phyloP scores from a whole-genome alignment of 2,797 vertebrate species.

The Pseudomugil gertrudae region DNA sequence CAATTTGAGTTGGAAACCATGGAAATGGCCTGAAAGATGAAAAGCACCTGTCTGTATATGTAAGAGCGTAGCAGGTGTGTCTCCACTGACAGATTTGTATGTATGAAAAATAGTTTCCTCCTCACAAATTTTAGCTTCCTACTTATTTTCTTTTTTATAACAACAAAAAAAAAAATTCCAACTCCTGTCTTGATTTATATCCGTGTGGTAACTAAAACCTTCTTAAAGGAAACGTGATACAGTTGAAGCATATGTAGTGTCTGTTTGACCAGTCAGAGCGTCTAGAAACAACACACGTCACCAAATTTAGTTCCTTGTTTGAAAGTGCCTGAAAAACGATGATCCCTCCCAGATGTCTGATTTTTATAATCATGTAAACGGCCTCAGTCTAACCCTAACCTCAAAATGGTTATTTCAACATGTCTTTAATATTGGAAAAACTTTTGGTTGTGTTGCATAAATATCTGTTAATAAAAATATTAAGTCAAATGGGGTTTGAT shows the following conservation, averaged over 20 bases:
- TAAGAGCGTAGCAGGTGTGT: not conserved
- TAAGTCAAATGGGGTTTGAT: too few relatives aligned
- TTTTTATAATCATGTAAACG: too few relatives aligned
- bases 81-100: not conserved
- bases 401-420: too few relatives aligned
- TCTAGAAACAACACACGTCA: not conserved
- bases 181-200: not conserved
- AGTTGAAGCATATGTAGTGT: not conserved
- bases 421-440: too few relatives aligned
- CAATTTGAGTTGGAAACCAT: not conserved
- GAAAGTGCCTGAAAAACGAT: too few relatives aligned
- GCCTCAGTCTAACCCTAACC: too few relatives aligned
- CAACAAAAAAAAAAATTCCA: not conserved
- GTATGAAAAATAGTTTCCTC: not conserved
- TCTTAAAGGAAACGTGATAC: not conserved
- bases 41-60: not conserved
- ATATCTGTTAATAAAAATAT: not conserved
- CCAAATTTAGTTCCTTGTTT: constrained; percentile 14
- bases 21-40: not conserved
- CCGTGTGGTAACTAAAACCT: not conserved
- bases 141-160: not conserved
- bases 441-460: not conserved
- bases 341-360: too few relatives aligned
- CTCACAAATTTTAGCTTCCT: not conserved
- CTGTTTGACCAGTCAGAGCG: not conserved